Evolutionary conservation across 2,888 invertebrate species (phyloP).

Genomic region (Lamproptera curius): DNA sequence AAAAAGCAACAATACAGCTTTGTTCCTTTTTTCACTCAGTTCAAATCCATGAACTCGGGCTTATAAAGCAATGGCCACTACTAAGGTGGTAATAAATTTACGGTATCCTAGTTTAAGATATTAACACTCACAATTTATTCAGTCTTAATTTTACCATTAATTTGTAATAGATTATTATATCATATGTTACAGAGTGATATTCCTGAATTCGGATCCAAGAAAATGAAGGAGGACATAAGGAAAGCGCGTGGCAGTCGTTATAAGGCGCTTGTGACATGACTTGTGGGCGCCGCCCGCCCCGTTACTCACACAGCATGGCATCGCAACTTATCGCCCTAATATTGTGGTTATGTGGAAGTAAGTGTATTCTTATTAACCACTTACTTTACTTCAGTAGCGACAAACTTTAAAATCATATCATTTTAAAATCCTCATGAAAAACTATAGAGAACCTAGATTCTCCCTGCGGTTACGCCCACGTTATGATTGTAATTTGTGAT

Average conservation of each 20-base stretch:
- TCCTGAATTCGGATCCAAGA: conserved; percentile 39
- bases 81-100: too few relatives aligned
- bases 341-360: conserved; percentile 69
- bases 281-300: conserved; percentile 39
- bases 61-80: too few relatives aligned
- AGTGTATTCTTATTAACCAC: conserved; percentile 39
- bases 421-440: neutral
- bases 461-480: neutral
- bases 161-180: too few relatives aligned
- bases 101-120: too few relatives aligned
- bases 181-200: conserved; percentile 39
- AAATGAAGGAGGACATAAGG: conserved; percentile 51
- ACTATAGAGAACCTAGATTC: neutral
- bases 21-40: too few relatives aligned
- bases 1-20: too few relatives aligned
- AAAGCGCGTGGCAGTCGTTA: conserved; percentile 41
- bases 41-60: too few relatives aligned
- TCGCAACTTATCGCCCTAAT: conserved; percentile 58
- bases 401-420: neutral
- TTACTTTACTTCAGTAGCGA: neutral
- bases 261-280: conserved; percentile 56
- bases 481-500: too few relatives aligned
- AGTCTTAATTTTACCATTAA: too few relatives aligned
- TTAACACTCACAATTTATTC: too few relatives aligned
- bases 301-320: conserved; percentile 49